A percentile compares a stretch with the other conserved stretches of the same genome.
Conservation (phyloP, 2,113 vertebrate genomes). For the Seriola rivoliana region DNA sequence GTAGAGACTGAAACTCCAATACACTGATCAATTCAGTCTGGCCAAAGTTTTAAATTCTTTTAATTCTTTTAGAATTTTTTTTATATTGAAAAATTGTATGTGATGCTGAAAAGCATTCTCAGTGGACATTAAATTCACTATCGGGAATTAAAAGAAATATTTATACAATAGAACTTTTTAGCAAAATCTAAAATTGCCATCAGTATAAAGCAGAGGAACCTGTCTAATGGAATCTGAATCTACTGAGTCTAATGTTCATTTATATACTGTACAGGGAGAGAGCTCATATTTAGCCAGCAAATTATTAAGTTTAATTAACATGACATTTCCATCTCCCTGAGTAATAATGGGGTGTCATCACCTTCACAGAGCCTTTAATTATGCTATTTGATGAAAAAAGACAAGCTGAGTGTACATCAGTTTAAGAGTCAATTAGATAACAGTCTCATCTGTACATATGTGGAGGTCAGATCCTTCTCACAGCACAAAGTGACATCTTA, state of each 20-base stretch:
- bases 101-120: no score
- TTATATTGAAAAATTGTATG: no score
- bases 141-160: neutral
- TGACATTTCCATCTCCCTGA: slow-evolving; percentile 37
- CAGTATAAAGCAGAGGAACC: neutral
- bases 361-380: slow-evolving; percentile 30
- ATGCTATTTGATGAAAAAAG: slow-evolving; percentile 30
- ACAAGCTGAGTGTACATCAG: neutral
- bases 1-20: neutral
- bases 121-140: no score
- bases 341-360: neutral
- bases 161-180: neutral
- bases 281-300: slow-evolving; percentile 1
- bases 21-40: neutral
- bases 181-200: slow-evolving; percentile 2
- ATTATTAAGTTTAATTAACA: slow-evolving; percentile 36
- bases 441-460: slow-evolving; percentile 2
- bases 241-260: neutral
- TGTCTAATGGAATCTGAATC: slow-evolving; percentile 9
- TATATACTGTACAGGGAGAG: neutral
- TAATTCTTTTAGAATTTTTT: no score
- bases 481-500: neutral
- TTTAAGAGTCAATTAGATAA: neutral
- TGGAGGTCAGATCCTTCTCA: neutral
- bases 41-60: neutral